Conservation (phyloP, 2,888 invertebrate species). For the Philaethria dido region DNA sequence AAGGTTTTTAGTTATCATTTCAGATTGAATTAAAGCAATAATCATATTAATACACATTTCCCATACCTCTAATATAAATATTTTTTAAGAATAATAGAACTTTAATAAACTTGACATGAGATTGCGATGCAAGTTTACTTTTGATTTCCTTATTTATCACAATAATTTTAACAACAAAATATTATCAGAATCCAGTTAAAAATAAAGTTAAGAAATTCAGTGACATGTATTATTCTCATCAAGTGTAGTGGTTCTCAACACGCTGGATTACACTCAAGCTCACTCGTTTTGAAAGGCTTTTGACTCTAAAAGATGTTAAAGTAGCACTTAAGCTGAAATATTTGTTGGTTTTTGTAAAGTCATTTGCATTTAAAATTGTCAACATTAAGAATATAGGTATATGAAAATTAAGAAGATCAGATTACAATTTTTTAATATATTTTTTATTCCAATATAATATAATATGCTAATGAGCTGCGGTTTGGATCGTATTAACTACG, state of each 20-base stretch:
- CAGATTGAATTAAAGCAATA: background rate
- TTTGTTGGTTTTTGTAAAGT: constrained; percentile 1
- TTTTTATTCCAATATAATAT: background rate
- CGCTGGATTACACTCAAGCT: constrained; percentile 32
- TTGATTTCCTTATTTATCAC: too few species aligned
- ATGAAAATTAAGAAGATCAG: background rate
- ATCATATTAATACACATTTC: background rate
- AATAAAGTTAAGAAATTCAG: constrained; percentile 18
- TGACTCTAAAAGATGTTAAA: constrained; percentile 26
- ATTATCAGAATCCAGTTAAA: background rate
- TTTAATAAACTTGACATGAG: background rate
- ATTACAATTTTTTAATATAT: background rate
- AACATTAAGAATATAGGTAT: background rate
- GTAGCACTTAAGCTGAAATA: constrained; percentile 14
- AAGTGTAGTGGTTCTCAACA: constrained; percentile 27
- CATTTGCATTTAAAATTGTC: background rate
- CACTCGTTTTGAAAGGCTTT: constrained; percentile 33
- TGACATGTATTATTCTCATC: constrained; percentile 23
- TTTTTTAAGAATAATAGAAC: background rate
- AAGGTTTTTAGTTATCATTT: background rate
- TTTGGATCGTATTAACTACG: constrained; percentile 14
- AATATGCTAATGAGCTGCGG: constrained; percentile 6
- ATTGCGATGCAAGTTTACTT: too few species aligned
- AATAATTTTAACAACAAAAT: too few species aligned
- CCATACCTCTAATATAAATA: too few species aligned